Evolutionary conservation across 2,113 vertebrate genomes (phyloP), one percentile per base, ranked within the genome.

Genomic region (Mustela lutreola): DNA sequence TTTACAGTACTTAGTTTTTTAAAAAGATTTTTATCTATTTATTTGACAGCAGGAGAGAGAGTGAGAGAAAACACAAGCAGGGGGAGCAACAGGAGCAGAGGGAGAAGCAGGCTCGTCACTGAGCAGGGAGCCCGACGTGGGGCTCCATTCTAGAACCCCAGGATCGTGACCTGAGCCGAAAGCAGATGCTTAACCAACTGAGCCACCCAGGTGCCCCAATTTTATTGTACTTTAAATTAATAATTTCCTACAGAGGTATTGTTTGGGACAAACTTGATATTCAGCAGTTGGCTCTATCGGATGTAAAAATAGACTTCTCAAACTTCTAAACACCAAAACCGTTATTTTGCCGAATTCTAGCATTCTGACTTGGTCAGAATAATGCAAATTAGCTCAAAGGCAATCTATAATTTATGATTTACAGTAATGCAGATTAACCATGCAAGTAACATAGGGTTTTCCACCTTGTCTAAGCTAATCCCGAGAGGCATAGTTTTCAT

Each of bases 321-420:
- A 21, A 76, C 36, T 94, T 36, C 50, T 16, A 62, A 5, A 67
- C 2, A 81, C 33, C 48, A 86, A 82, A 86, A 67, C 19, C n/a
- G 14, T 94, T 75, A 95, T 70, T 97, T 97, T 94, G 7, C 45
- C 73, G 28, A 93, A 67, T 96, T 36, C 39, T 39, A 26, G 7
- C 85, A 85, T 95, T 92, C 63, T 80, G 65, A 76, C 50, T 39
- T 93, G 39, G 26, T 94, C 8, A 95, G 56, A 97, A 79, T 97
- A 86, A 82, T 93, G 60, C 24, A 97, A 39, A 76, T 89, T 56
- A 84, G 15, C 53, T 16, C 48, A 96, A 70, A 53, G 21, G 16
- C n/a, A 93, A 24, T 10, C 78, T 53, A 36, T n/a, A 79, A 91
- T 78, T 42, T 36, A 81, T 87, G 33, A 33, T 79, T 90, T 90